Evolutionary conservation across 2,113 vertebrate genomes (phyloP).

Genomic region (Dunckerocampus dactyliophorus): DNA sequence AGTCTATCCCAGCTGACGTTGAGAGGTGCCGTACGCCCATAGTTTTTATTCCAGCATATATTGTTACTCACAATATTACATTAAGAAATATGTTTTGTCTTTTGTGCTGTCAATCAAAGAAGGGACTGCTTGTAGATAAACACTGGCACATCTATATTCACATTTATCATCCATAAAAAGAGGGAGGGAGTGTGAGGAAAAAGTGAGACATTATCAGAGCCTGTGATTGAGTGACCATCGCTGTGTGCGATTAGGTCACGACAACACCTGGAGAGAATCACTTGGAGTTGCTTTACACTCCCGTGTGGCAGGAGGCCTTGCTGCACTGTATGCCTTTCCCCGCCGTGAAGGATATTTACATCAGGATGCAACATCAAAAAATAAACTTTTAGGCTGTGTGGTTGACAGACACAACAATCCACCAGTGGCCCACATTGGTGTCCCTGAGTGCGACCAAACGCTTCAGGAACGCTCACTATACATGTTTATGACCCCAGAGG

Average conservation of each 20-base stretch:
- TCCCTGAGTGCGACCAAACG: conserved; percentile 46
- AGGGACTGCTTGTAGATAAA: conserved; percentile 18
- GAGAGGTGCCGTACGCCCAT: no score
- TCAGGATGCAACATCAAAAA: conserved; percentile 37
- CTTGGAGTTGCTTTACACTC: conserved; percentile 14
- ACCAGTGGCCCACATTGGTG: conserved; percentile 36
- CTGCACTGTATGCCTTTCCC: conserved; percentile 20
- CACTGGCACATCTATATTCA: conserved; percentile 28
- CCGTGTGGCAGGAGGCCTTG: not conserved
- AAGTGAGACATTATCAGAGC: conserved; percentile 23
- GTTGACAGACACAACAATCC: conserved; percentile 24
- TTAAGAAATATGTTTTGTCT: not conserved
- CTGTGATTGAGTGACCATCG: conserved; percentile 2
- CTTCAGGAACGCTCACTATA: conserved; percentile 20
- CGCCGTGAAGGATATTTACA: conserved; percentile 54
- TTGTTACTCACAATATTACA: no score
- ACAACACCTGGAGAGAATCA: conserved; percentile 48
- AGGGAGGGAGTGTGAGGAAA: conserved; percentile 21
- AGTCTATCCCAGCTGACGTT: no score
- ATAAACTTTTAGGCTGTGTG: conserved; percentile 30
- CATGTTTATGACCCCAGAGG: conserved; percentile 56
- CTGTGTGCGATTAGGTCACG: conserved; percentile 37
- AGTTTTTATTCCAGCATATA: no score
- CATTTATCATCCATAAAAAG: conserved; percentile 22
- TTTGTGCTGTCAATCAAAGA: not conserved